Evolutionary conservation across 2,797 vertebrate genomes (phyloP).

Genomic region (Poecile montanus): DNA sequence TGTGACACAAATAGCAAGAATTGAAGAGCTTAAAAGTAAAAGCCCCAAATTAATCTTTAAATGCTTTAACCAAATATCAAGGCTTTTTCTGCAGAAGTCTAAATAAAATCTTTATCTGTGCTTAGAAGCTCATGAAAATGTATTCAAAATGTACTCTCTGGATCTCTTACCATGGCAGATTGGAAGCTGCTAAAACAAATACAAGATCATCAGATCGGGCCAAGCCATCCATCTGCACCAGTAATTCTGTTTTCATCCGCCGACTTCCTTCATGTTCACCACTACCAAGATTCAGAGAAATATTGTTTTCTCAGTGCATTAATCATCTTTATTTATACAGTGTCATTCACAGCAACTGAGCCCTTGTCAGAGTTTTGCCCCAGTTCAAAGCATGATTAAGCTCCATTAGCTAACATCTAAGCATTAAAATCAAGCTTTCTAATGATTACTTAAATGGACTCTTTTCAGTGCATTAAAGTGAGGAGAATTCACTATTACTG

Average conservation of each 20-base stretch:
- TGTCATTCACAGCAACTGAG: constrained; percentile 18
- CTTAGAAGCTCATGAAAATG: constrained; percentile 70
- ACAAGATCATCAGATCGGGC: constrained; percentile 91
- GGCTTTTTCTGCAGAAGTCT: constrained; percentile 54
- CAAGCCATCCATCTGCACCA: constrained; percentile 97
- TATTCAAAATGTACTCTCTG: constrained; percentile 60
- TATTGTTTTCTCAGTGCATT: neutral
- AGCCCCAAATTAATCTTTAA: constrained; percentile 74
- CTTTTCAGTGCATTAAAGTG: constrained; percentile 27
- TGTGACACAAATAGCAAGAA: constrained; percentile 57
- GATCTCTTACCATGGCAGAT: constrained; percentile 89
- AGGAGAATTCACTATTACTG: neutral
- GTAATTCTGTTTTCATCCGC: constrained; percentile 93
- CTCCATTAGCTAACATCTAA: constrained; percentile 61
- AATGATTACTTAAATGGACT: constrained; percentile 53
- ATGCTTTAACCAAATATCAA: constrained; percentile 72
- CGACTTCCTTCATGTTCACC: constrained; percentile 93
- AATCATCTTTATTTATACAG: constrained; percentile 38
- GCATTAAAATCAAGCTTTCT: constrained; percentile 55
- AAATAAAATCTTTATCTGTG: constrained; percentile 67
- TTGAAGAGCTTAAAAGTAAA: constrained; percentile 50
- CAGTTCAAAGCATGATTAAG: constrained; percentile 55
- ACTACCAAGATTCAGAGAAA: constrained; percentile 72
- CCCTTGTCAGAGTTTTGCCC: constrained; percentile 8
- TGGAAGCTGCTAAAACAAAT: constrained; percentile 96